These are phyloP conservation scores for Protodeltote pygarga DNA, from an alignment of 2,888 invertebrate genomes.

Conservation along the genomic window DNA sequence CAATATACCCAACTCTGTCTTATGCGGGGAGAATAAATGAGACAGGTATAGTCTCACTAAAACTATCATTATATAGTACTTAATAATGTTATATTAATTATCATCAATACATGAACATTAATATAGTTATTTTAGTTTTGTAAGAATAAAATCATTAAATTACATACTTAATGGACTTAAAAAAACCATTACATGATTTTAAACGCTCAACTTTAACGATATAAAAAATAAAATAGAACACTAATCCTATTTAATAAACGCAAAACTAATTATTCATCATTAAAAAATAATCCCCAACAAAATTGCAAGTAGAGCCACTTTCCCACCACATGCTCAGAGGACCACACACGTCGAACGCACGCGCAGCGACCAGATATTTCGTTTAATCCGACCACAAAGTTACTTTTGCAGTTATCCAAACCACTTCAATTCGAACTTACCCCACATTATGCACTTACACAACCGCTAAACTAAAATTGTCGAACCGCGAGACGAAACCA, in stretches of 20 bases:
- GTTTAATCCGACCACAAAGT: conserved; percentile 53
- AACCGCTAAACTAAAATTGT: conserved; percentile 39
- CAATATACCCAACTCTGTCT: no score
- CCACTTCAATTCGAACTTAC: not conserved
- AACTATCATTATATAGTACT: no score
- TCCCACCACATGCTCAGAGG: conserved; percentile 34
- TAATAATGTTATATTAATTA: no score
- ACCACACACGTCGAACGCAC: conserved; percentile 62
- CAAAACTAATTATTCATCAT: conserved; percentile 3
- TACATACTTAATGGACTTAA: no score
- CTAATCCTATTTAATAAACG: not conserved
- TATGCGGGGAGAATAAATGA: no score
- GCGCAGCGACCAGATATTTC: conserved; percentile 55
- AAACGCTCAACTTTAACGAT: no score
- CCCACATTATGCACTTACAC: conserved; percentile 23
- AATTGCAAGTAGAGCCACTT: conserved; percentile 47
- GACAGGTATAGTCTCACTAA: no score
- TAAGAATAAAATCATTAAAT: no score
- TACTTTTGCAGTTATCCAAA: conserved; percentile 23
- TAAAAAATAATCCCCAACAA: not conserved
- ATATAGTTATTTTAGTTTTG: no score
- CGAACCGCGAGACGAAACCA: conserved; percentile 23
- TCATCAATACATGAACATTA: no score
- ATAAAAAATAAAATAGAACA: not conserved
- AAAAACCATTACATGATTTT: no score